Percentiles rank a stretch among this genome's conserved stretches.
Conservation (phyloP, 37 sponge, comb jelly and placozoan genomes). For the Ianthella basta region DNA sequence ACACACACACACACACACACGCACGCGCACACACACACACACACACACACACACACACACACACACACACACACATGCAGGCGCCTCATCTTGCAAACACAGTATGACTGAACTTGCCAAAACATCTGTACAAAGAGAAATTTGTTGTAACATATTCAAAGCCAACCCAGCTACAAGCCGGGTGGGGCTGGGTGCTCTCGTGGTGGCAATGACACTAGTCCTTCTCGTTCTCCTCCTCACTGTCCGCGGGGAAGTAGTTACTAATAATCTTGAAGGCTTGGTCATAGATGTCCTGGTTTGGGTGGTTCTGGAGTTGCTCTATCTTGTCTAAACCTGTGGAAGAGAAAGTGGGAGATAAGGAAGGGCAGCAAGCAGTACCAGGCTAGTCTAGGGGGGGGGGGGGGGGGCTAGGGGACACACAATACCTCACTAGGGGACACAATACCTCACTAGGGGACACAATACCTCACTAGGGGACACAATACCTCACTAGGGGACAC, state of each 20-base stretch:
- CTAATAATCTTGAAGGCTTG: conserved; percentile 79
- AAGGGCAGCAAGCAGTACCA: too few species aligned
- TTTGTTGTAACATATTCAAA: background rate
- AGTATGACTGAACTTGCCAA: too few species aligned
- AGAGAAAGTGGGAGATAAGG: too few species aligned
- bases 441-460: too few species aligned
- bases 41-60: conserved; percentile 16
- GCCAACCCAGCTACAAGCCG: background rate
- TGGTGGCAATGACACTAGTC: background rate
- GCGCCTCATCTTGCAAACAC: background rate
- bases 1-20: conserved; percentile 23
- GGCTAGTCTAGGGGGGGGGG: too few species aligned
- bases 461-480: too few species aligned
- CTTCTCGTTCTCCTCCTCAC: background rate
- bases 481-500: too few species aligned
- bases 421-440: too few species aligned
- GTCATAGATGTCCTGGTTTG: conserved; percentile 78
- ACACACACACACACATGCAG: conserved; percentile 16
- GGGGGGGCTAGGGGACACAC: too few species aligned
- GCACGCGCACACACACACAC: conserved; percentile 13
- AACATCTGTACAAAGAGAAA: background rate
- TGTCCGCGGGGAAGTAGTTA: conserved; percentile 64
- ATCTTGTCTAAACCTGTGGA: conserved; percentile 71
- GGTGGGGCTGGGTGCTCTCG: background rate
- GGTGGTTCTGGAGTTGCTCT: conserved; percentile 80